phyloP scores from a whole-genome alignment of 2,888 invertebrate species.

The Latrodectus hesperus region DNA sequence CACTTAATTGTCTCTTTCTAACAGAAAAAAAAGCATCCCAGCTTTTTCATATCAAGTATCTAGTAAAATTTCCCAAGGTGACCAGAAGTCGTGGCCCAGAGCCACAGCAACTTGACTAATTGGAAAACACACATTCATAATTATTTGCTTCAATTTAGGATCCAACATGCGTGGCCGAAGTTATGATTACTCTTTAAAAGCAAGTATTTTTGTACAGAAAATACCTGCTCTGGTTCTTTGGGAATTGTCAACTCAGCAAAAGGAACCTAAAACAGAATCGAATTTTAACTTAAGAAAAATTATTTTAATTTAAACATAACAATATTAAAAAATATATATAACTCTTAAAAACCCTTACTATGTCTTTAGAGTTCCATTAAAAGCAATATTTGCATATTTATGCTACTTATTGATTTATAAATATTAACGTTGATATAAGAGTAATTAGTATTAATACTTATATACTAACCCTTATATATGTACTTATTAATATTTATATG shows the following conservation, averaged over 20 bases:
- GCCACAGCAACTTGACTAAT: conserved; percentile 59
- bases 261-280: not conserved
- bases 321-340: no score
- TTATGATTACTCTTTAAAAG: not conserved
- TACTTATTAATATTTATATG: no score
- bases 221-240: not conserved
- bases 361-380: no score
- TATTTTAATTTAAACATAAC: no score
- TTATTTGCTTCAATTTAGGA: conserved; percentile 14
- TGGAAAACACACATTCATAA: conserved; percentile 63
- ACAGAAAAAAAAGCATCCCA: conserved; percentile 22
- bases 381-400: no score
- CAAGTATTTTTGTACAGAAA: not conserved
- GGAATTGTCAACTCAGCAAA: not conserved
- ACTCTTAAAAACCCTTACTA: no score
- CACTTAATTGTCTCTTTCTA: conserved; percentile 7
- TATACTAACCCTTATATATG: no score
- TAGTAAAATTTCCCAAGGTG: conserved; percentile 44
- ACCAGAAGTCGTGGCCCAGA: conserved; percentile 60
- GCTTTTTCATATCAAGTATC: conserved; percentile 32
- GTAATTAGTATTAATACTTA: no score
- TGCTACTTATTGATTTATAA: no score
- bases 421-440: no score
- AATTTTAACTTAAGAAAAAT: not conserved
- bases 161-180: conserved; percentile 52